Conservation (phyloP, 1,140 invertebrate species). For the Gyrodactylus salaris region DNA sequence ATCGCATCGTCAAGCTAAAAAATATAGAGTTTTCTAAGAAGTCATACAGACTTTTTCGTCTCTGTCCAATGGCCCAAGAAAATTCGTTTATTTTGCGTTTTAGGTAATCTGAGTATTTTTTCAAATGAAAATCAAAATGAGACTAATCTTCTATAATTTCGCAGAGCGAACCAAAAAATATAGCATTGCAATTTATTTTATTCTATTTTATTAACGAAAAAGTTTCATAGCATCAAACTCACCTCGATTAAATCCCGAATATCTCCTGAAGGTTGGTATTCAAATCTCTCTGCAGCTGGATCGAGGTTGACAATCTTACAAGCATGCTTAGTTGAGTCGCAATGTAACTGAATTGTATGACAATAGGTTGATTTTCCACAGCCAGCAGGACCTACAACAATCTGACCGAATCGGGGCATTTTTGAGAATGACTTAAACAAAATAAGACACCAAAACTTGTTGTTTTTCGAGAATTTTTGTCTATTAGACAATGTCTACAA, state of each 20-base stretch:
- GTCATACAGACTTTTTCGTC: no score
- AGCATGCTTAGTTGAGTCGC: constrained; percentile 31
- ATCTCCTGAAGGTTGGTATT: constrained; percentile 29
- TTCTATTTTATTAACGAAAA: no score
- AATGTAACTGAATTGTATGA: constrained; percentile 47
- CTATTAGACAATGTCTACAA: neutral
- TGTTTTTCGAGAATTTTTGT: neutral
- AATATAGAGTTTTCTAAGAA: neutral
- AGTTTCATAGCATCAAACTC: neutral
- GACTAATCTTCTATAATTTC: no score
- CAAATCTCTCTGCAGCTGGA: constrained; percentile 76
- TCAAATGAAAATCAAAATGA: no score
- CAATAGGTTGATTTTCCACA: constrained; percentile 91
- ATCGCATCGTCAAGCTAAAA: constrained; percentile 49
- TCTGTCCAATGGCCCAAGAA: no score
- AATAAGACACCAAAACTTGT: neutral
- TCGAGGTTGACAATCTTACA: constrained; percentile 74
- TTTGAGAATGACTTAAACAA: neutral
- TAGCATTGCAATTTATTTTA: no score
- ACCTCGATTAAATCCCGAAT: constrained; percentile 7
- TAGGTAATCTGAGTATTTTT: no score
- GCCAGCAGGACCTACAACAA: constrained; percentile 71
- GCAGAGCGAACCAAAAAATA: no score
- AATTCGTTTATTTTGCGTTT: no score
- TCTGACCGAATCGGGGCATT: constrained; percentile 23